Evolutionary conservation across 2,888 invertebrate species (phyloP), one percentile per base, ranked within the genome.

Genomic region (Acrocyrtus sp.): DNA sequence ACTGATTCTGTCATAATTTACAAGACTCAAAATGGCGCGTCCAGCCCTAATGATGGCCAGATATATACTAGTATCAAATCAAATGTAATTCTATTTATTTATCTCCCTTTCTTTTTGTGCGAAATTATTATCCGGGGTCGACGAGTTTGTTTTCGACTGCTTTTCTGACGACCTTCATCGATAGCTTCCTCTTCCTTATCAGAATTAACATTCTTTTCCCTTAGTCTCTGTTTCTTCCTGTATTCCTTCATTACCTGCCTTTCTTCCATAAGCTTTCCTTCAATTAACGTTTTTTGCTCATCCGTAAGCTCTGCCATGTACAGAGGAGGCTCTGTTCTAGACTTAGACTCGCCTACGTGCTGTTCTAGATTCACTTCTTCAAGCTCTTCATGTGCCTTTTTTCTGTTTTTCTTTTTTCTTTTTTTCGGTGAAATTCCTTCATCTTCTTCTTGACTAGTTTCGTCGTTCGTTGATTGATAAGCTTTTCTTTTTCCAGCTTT

Each of bases 391-490:
- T 43, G 6, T 12, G 1, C 34, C 60, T 67, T 29, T 56, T 63
- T 60, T 29, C 48, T 50, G 26, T 72, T 51, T 45, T 57, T 60
- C 51, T 65, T 29, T n/a, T 61, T 61, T 60, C 61, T 66, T 34
- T 48, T 60, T 54, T 45, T 58, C 43, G 48, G 8, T 6, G 48
- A 19, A 21, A 15, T n/a, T 1, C 19, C 29, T 15, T 41, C 57
- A 17, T n/a, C 22, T 39, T 21, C 50, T 26, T 62, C 57, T 4
- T 27, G 8, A 26, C 12, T 26, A 8, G 34, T 22, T 10, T 51
- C 50, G 21, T 50, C 57, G 6, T 19, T 47, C 15, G 51, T 48
- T 15, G 22, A 51, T 41, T 26, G n/a, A n/a, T n/a, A n/a, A n/a
- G n/a, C 34, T 24, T 34, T 34, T 27, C 50, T 24, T 43, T 54